These are phyloP conservation scores for Acrobasis consociella DNA, from an alignment of 2,888 invertebrate species.

Conservation along the genomic window DNA sequence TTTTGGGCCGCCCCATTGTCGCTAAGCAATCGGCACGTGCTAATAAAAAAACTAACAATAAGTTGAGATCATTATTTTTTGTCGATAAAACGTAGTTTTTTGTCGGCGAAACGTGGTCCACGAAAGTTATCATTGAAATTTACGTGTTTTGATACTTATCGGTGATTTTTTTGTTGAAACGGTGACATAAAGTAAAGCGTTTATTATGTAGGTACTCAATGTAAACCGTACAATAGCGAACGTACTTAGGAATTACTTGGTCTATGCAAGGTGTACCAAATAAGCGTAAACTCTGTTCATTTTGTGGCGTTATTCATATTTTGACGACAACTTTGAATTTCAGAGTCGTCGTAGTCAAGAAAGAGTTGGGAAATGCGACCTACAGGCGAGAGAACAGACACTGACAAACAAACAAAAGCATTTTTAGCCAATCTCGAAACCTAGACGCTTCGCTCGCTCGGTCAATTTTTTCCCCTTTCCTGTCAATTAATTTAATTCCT, in stretches of 20 bases:
- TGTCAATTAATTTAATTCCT: too few relatives aligned
- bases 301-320: too few relatives aligned
- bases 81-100: background rate
- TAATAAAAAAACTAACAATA: slow-evolving; percentile 17
- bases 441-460: too few relatives aligned
- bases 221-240: background rate
- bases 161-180: slow-evolving; percentile 9
- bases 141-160: slow-evolving; percentile 10
- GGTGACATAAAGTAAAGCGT: background rate
- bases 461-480: too few relatives aligned
- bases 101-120: slow-evolving; percentile 11
- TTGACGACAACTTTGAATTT: too few relatives aligned
- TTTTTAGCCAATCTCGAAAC: too few relatives aligned
- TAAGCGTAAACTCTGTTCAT: too few relatives aligned
- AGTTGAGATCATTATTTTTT: slow-evolving; percentile 14
- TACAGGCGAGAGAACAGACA: too few relatives aligned
- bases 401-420: too few relatives aligned
- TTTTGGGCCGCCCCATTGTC: slow-evolving; percentile 13
- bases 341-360: too few relatives aligned
- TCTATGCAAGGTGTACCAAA: too few relatives aligned
- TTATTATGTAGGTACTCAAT: background rate
- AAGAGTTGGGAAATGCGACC: too few relatives aligned
- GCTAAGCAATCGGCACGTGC: slow-evolving; percentile 17
- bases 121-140: slow-evolving; percentile 20
- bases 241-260: background rate